Evolutionary conservation across 23 tunicate genomes (phyloP).

Genomic region (Trididemnum clinides): DNA sequence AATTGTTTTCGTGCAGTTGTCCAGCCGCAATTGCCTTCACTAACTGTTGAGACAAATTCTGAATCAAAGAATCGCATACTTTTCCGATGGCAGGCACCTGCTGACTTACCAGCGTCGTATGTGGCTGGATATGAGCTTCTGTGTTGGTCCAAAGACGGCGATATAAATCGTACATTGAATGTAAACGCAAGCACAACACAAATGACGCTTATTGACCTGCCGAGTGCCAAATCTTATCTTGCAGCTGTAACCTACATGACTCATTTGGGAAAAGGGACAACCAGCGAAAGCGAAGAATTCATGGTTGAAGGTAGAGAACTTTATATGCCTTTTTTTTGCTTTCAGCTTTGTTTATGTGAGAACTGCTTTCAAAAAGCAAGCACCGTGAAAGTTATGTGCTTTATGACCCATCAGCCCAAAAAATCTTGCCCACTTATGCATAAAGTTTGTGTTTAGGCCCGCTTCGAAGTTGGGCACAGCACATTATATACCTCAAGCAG

Average conservation of each 20-base stretch:
- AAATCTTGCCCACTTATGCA: no score
- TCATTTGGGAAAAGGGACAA: slow-evolving; percentile 57
- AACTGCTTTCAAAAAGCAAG: no score
- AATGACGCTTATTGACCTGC: slow-evolving; percentile 21
- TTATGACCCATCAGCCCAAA: no score
- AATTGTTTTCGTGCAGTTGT: no score
- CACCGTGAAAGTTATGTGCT: no score
- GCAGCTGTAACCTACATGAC: slow-evolving; percentile 67
- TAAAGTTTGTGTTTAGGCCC: no score
- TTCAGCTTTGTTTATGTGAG: neutral
- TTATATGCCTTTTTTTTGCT: no score
- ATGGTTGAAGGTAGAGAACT: neutral
- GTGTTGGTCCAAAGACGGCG: slow-evolving; percentile 45
- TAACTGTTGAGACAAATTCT: no score
- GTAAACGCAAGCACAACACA: slow-evolving; percentile 8
- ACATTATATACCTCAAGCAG: no score
- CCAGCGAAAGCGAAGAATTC: slow-evolving; percentile 44
- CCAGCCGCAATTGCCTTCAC: no score
- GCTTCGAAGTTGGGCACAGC: no score
- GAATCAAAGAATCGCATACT: neutral
- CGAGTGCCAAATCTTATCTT: neutral
- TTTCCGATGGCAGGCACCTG: slow-evolving; percentile 62
- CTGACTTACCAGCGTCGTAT: slow-evolving; percentile 41
- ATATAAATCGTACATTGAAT: neutral
- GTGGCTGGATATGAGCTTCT: slow-evolving; percentile 56